phyloP scores from a whole-genome alignment of 2,888 invertebrate genomes.

The Drosophila fulvimacula region DNA sequence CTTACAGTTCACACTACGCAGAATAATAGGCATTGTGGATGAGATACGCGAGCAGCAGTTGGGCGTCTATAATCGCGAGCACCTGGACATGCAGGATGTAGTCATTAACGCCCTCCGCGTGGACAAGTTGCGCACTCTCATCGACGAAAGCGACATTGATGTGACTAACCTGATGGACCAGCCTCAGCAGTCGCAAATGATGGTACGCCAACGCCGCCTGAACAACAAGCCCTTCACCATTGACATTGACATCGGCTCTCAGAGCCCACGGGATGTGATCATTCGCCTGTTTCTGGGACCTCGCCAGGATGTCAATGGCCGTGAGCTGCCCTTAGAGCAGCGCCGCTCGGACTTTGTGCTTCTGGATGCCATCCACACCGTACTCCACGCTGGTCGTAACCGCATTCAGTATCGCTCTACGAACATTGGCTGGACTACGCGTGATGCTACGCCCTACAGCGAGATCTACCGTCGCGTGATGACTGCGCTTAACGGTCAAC shows the following conservation, averaged over 20 bases:
- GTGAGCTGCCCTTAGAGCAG: slow-evolving; percentile 50
- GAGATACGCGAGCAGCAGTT: slow-evolving; percentile 87
- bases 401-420: slow-evolving; percentile 73
- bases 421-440: slow-evolving; percentile 84
- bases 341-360: slow-evolving; percentile 87
- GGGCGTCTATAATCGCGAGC: slow-evolving; percentile 87
- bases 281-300: slow-evolving; percentile 89
- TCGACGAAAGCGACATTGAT: slow-evolving; percentile 86
- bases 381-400: slow-evolving; percentile 86
- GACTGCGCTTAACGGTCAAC: slow-evolving; percentile 84
- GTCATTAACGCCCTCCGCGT: slow-evolving; percentile 88
- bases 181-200: slow-evolving; percentile 42
- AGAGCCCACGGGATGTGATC: slow-evolving; percentile 86
- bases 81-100: slow-evolving; percentile 87
- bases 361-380: slow-evolving; percentile 87
- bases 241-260: slow-evolving; percentile 87
- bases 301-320: slow-evolving; percentile 87
- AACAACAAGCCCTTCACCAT: slow-evolving; percentile 89
- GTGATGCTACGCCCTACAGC: slow-evolving; percentile 86
- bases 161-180: slow-evolving; percentile 44
- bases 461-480: slow-evolving; percentile 85
- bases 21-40: slow-evolving; percentile 86
- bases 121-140: slow-evolving; percentile 88
- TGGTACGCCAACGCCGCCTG: slow-evolving; percentile 88
- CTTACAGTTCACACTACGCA: slow-evolving; percentile 57